Evolutionary conservation across 37 sponge, comb jelly and placozoan genomes (phyloP), one percentile per base, ranked within the genome.

Genomic region (Amphimedon queenslandica): DNA sequence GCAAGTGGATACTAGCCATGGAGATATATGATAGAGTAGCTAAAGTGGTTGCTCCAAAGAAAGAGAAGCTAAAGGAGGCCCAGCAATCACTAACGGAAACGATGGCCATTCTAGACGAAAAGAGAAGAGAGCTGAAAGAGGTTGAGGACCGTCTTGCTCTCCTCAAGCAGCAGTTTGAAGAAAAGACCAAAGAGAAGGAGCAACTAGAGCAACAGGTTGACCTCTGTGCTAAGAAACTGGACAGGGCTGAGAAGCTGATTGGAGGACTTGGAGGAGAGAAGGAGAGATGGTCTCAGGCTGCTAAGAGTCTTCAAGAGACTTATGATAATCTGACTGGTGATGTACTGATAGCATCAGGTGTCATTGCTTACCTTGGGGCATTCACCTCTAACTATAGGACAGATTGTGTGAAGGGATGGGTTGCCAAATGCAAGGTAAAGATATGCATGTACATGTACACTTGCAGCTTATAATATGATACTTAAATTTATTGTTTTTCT

Each of bases 11-110:
- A 21, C 65, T 70, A 51, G 99, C 99, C 25, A 86, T 98, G 93
- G 99, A 98, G 77, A 88, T 98, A 30, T 98, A 98, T 58, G 99
- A 98, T 73, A 79, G 99, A 68, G 99, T 98, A 21, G 99, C 99
- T 25, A 98, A 98, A 78, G 90, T 96, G 28, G 99, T 98, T 0
- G 99, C 99, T 64, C 99, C 99, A 2, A 98, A 98, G 88, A 98
- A 98, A 70, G 88, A 76, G 73, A 70, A 77, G n/a, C 80, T 98
- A 57, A 78, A 76, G 24, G 90, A 87, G 34, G 95, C 99, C 0
- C 80, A 98, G 66, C 56, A 73, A 41, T 71, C 78, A n/a, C 85
- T 98, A 43, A 74, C 64, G 31, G 93, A 88, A 66, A 94, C 94
- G 4, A 88, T 98, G 95, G 79, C 42, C 3, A 71, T 88, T 32